A percentile compares a stretch with the other conserved stretches of the same genome.
These are phyloP conservation scores for Mimachlamys varia DNA, from an alignment of 2,888 invertebrate genomes.

Conservation along the genomic window DNA sequence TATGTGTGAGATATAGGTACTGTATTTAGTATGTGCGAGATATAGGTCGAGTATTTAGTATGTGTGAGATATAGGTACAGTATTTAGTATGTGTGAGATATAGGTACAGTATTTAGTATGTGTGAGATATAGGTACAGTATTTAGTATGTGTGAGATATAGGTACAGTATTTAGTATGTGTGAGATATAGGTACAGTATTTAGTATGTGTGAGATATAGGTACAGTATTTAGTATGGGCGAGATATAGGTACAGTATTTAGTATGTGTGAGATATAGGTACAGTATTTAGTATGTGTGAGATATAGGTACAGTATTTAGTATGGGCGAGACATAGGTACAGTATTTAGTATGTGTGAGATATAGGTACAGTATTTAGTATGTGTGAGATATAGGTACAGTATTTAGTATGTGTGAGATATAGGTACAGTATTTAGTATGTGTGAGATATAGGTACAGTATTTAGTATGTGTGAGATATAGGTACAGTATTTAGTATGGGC, in stretches of 20 bases:
- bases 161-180: not conserved
- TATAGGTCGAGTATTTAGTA: not conserved
- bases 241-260: not conserved
- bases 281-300: too few relatives aligned
- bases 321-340: not conserved
- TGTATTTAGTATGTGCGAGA: too few relatives aligned
- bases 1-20: not conserved
- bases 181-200: not conserved
- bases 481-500: not conserved
- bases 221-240: too few relatives aligned
- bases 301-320: not conserved
- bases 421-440: not conserved
- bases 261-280: not conserved
- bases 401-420: not conserved
- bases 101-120: not conserved
- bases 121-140: not conserved
- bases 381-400: not conserved
- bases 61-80: not conserved
- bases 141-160: not conserved
- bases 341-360: too few relatives aligned
- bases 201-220: not conserved
- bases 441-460: not conserved
- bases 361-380: not conserved
- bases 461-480: not conserved
- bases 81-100: too few relatives aligned